phyloP scores from a whole-genome alignment of 2,113 vertebrate species.

The Smithornis capensis region DNA sequence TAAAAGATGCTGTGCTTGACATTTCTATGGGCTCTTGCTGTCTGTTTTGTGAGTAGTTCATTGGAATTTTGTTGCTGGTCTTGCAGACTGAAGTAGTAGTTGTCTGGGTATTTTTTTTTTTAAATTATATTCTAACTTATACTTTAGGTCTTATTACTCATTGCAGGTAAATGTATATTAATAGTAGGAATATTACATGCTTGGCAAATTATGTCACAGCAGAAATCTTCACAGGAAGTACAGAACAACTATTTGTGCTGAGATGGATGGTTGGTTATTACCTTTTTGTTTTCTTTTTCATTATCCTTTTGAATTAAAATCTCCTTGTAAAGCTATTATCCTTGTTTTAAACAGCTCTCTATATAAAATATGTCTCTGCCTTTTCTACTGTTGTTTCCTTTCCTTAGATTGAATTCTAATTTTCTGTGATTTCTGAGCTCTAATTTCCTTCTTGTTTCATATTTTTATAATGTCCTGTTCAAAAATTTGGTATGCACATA shows the following conservation, averaged over 20 bases:
- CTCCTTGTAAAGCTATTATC: constrained; percentile 36
- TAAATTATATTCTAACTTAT: background rate
- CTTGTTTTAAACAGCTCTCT: constrained; percentile 29
- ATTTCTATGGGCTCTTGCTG: background rate
- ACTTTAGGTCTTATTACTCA: background rate
- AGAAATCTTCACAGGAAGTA: background rate
- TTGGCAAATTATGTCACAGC: constrained; percentile 2
- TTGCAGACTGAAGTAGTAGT: background rate
- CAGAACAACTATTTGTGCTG: constrained; percentile 10
- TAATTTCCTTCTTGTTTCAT: constrained; percentile 34
- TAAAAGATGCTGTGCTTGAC: background rate
- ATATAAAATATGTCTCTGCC: background rate
- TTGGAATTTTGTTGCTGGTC: background rate
- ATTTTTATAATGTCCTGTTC: background rate
- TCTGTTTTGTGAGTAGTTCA: background rate
- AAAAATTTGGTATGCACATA: background rate
- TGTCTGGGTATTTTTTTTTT: background rate
- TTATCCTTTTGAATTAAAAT: constrained; percentile 48
- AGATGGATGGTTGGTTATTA: constrained; percentile 30
- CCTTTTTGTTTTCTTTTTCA: constrained; percentile 47
- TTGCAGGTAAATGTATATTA: background rate
- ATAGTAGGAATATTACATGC: background rate
- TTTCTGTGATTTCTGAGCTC: constrained; percentile 19
- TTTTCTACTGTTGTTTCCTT: background rate
- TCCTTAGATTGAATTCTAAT: background rate